A percentile compares a stretch with the other conserved stretches of the same genome.
phyloP scores from a whole-genome alignment of 2,113 vertebrate genomes.

The Gallinago jamesoni region DNA sequence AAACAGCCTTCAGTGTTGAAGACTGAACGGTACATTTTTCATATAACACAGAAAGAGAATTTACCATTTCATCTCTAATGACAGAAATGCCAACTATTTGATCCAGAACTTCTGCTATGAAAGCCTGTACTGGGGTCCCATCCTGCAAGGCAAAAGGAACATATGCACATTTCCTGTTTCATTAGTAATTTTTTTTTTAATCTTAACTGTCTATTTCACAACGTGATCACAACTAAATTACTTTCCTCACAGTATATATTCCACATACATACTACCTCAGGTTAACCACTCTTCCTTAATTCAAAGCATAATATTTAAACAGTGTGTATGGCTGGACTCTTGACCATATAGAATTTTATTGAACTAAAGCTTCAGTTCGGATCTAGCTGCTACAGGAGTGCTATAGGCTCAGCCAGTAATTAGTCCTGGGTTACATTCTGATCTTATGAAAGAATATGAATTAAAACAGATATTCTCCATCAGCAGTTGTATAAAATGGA shows the following conservation, averaged over 20 bases:
- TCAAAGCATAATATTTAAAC: not conserved
- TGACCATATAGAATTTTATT: not conserved
- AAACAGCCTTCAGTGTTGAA: not conserved
- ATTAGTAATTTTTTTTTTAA: not conserved
- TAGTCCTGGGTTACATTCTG: not conserved
- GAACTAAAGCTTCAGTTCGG: not conserved
- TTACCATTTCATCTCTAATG: slow-evolving; percentile 89
- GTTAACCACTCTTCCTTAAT: not conserved
- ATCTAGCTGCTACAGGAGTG: not conserved
- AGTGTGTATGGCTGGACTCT: not conserved
- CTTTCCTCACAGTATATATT: not conserved
- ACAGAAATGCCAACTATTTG: slow-evolving; percentile 84
- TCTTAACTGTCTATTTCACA: not conserved
- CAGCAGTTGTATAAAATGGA: not conserved
- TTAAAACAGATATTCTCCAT: not conserved
- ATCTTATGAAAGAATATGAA: not conserved
- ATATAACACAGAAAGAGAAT: not conserved
- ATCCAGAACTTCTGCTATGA: slow-evolving; percentile 79
- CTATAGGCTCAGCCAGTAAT: not conserved
- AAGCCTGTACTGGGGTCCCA: slow-evolving; percentile 80
- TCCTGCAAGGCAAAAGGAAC: slow-evolving; percentile 75
- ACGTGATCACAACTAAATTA: not conserved
- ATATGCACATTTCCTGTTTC: not conserved
- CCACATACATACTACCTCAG: not conserved
- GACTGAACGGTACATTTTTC: not conserved